Evolutionary conservation across 2,797 vertebrate species (phyloP).

Genomic region (Aratinga solstitialis): DNA sequence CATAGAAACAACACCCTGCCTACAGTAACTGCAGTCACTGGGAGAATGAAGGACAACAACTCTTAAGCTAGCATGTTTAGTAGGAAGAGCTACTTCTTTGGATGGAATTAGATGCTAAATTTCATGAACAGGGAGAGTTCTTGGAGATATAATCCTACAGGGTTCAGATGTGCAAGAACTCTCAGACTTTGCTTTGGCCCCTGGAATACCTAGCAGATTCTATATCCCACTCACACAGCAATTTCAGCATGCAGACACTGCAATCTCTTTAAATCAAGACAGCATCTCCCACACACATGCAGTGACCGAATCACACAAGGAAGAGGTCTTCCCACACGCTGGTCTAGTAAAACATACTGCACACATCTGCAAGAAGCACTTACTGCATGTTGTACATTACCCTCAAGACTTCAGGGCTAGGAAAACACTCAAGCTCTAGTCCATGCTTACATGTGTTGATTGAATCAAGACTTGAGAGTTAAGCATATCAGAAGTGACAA

Average conservation of each 20-base stretch:
- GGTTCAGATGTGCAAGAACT: not conserved
- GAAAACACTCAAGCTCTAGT: not conserved
- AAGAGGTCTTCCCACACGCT: not conserved
- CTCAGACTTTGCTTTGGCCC: not conserved
- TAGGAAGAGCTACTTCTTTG: not conserved
- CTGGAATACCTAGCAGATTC: not conserved
- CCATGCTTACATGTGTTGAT: not conserved
- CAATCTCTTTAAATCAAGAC: not conserved
- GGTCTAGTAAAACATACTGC: not conserved
- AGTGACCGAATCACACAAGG: fast-evolving
- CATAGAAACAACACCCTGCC: not conserved
- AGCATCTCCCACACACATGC: not conserved
- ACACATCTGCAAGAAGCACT: not conserved
- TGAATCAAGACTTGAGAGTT: not conserved
- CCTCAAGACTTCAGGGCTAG: not conserved
- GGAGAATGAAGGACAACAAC: not conserved
- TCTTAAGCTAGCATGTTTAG: fast-evolving
- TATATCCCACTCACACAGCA: not conserved
- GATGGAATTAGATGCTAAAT: not conserved
- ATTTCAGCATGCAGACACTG: not conserved
- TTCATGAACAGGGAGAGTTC: not conserved
- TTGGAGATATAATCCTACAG: not conserved
- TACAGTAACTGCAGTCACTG: not conserved
- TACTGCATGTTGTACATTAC: not conserved
- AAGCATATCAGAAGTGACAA: not conserved